Evolutionary conservation across 2,113 vertebrate genomes (phyloP).

Genomic region (Chiloscyllium plagiosum): DNA sequence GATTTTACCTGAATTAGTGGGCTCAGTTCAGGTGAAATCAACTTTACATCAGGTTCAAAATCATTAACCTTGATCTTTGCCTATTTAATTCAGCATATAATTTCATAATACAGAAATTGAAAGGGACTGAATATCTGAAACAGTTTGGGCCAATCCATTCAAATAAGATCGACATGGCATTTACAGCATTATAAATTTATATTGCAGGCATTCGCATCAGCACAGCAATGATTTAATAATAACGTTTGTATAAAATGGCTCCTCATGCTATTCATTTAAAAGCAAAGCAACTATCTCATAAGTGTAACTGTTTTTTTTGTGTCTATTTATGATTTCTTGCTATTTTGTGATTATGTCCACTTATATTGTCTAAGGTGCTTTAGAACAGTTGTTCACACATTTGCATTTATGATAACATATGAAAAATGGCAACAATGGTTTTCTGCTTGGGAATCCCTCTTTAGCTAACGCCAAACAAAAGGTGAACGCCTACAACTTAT

Average conservation of each 20-base stretch:
- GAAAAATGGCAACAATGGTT: neutral
- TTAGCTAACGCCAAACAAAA: neutral
- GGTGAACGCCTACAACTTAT: neutral
- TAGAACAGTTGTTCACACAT: neutral
- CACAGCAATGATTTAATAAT: neutral
- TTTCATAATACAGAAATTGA: neutral
- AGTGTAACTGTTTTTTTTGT: neutral
- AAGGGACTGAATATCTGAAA: neutral
- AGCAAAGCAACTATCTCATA: neutral
- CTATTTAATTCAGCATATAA: neutral
- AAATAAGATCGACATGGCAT: neutral
- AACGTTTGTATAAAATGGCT: neutral
- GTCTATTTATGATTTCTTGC: neutral
- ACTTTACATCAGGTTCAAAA: neutral
- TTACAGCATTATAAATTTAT: neutral
- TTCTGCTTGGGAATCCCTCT: neutral
- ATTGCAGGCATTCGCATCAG: neutral
- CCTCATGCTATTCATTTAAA: neutral
- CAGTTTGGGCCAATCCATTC: neutral
- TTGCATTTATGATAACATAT: neutral
- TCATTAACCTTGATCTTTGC: neutral
- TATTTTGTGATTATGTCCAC: neutral
- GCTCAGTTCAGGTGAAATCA: neutral
- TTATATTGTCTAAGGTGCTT: neutral
- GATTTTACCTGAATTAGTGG: neutral